Base-by-base conservation (phyloP, 2,797 vertebrate genomes). In the Dicrostonyx torquatus region DNA sequence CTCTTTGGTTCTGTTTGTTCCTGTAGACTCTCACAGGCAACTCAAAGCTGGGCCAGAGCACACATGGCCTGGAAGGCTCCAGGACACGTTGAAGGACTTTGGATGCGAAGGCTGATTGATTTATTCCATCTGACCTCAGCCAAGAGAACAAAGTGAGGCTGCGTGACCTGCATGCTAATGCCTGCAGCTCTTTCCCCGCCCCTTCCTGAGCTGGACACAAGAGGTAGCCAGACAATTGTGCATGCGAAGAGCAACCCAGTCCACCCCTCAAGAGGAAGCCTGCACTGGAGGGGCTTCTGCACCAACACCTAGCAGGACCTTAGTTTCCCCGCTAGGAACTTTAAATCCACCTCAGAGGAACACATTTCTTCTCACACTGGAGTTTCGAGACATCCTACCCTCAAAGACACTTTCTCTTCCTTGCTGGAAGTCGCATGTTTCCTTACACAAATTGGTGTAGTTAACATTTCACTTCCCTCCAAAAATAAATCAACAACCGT, bases 91-190 rank as follows among this genome's bases (percentile, higher is more conserved):
- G 84, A 94, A 95, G 88, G 83, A 86, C 89, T 91, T 92, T 90
- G 88, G 62, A 86, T 62, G 70, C 1, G 2, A 43, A 90, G 68
- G 45, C 64, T 80, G 90, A 86, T 64, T 91, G 87, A 94, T 97
- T 93, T 75, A 15, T 87, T 94, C 83, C 72, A 89, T 94, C 95
- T 96, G 95, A 95, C 77, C 89, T 68, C 45, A 72, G 85, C 58
- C 90, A 92, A 68, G 82, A 90, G 37, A 96, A 86, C 55, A 80
- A 79, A 95, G 97, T n/a, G 53, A 95, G 70, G 4, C 26, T 60
- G 0, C 45, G 84, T 93, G 93, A 95, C 58, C 72, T 22, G 20
- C 77, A 91, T 72, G 89, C 87, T 93, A 76, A 90, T 86, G 55
- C 62, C 26, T 8, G 6, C 37, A n/a, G 87, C 0, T 0, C 64